phyloP scores from a whole-genome alignment of 2,797 vertebrate genomes.

The Podarcis siculus region DNA sequence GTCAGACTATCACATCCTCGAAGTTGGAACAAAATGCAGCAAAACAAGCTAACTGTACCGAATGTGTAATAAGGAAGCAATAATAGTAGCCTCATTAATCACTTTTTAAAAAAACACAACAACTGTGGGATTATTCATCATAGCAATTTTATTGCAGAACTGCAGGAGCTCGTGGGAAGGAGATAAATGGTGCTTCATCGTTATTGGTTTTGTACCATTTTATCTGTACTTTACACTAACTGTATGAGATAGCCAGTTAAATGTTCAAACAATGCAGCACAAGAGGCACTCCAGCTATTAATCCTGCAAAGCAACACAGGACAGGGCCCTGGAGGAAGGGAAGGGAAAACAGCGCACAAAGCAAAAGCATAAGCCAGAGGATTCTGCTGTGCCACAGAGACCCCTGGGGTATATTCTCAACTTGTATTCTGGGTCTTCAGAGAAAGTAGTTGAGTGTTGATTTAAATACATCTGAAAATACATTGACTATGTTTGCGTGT shows the following conservation, averaged over 20 bases:
- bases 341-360: not conserved
- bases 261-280: conserved; percentile 53
- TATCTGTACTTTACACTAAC: conserved; percentile 60
- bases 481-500: not conserved
- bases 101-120: not conserved
- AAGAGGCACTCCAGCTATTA: not conserved
- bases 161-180: conserved; percentile 36
- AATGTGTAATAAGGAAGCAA: conserved; percentile 13
- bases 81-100: not conserved
- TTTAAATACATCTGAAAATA: not conserved
- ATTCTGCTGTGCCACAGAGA: not conserved
- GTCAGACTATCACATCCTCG: conserved; percentile 40
- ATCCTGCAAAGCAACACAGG: not conserved
- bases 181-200: conserved; percentile 60
- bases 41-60: conserved; percentile 5
- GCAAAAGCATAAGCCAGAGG: not conserved
- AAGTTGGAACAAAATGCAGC: conserved; percentile 25
- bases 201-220: conserved; percentile 39
- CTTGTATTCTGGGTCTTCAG: not conserved
- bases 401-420: not conserved
- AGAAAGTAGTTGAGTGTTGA: not conserved
- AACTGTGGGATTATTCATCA: conserved; percentile 48
- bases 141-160: conserved; percentile 48
- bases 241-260: conserved; percentile 39
- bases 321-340: not conserved